A percentile compares a stretch with the other conserved stretches of the same genome.
phyloP scores from a whole-genome alignment of 2,888 invertebrate species.

The Eupithecia exiguata region DNA sequence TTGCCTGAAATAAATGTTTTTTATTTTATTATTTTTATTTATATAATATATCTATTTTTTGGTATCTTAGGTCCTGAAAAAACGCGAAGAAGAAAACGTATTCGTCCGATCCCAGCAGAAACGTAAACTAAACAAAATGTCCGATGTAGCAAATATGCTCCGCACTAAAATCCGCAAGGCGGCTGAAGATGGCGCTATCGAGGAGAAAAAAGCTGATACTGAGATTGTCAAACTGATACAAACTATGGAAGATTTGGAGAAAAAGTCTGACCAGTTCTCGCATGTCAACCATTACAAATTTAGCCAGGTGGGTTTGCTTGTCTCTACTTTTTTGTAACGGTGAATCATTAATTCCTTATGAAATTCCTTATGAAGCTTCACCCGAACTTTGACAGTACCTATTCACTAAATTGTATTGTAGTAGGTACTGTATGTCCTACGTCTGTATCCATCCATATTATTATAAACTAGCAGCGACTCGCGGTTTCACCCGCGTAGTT shows the following conservation, averaged over 20 bases:
- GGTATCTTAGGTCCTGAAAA: conserved; percentile 87
- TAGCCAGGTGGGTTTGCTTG: conserved; percentile 57
- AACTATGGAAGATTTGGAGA: conserved; percentile 87
- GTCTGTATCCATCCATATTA: too few species aligned
- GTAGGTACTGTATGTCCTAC: too few species aligned
- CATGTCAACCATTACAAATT: conserved; percentile 86
- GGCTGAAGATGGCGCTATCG: conserved; percentile 85
- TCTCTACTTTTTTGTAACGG: not conserved
- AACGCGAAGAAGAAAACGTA: conserved; percentile 93
- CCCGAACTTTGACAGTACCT: too few species aligned
- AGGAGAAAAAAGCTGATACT: conserved; percentile 86
- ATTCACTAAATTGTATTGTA: too few species aligned
- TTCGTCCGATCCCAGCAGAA: conserved; percentile 91
- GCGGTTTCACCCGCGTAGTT: too few species aligned
- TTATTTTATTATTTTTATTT: too few species aligned
- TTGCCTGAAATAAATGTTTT: too few species aligned
- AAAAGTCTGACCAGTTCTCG: conserved; percentile 87
- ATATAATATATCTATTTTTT: not conserved
- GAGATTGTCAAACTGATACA: conserved; percentile 88
- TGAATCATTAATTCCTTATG: too few species aligned
- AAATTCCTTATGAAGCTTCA: too few species aligned
- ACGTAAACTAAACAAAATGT: conserved; percentile 89
- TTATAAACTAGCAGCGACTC: too few species aligned
- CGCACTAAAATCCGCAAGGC: conserved; percentile 87
- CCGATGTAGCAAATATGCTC: conserved; percentile 87